Evolutionary conservation across 2,113 vertebrate genomes (phyloP).

Genomic region (Calyptomena viridis): DNA sequence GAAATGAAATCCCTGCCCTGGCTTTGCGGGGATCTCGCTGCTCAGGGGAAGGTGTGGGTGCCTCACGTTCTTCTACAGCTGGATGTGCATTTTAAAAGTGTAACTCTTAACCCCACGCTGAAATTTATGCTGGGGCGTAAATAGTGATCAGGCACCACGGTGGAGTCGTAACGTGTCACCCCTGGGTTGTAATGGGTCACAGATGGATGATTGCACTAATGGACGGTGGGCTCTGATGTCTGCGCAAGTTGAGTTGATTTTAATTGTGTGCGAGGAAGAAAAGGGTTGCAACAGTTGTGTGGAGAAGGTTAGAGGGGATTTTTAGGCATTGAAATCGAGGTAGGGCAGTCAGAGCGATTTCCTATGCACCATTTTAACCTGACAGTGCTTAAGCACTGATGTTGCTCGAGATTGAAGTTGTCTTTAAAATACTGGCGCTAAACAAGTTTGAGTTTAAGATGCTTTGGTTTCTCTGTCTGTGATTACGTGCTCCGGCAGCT

Average conservation of each 20-base stretch:
- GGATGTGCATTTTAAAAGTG: not conserved
- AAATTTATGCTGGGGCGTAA: not conserved
- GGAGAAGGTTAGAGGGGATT: not conserved
- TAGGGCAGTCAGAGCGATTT: not conserved
- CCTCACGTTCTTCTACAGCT: not conserved
- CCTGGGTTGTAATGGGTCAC: not conserved
- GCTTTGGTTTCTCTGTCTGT: not conserved
- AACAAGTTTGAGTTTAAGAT: not conserved
- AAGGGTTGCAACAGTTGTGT: constrained; percentile 59
- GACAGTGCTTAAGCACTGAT: not conserved
- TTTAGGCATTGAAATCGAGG: not conserved
- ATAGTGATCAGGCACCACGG: not conserved
- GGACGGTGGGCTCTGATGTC: not conserved
- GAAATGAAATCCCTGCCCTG: constrained; percentile 38
- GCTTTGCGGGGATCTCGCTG: not conserved
- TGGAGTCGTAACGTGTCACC: not conserved
- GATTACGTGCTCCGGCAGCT: not conserved
- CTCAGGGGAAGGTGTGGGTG: not conserved
- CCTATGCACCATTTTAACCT: not conserved
- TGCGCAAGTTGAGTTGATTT: not conserved
- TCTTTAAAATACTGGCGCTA: not conserved
- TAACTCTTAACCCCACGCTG: not conserved
- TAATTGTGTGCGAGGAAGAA: not conserved
- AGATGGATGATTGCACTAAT: not conserved
- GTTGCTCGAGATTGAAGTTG: not conserved